Evolutionary conservation across 2,797 vertebrate genomes (phyloP).

Genomic region (Bovichtus variegatus): DNA sequence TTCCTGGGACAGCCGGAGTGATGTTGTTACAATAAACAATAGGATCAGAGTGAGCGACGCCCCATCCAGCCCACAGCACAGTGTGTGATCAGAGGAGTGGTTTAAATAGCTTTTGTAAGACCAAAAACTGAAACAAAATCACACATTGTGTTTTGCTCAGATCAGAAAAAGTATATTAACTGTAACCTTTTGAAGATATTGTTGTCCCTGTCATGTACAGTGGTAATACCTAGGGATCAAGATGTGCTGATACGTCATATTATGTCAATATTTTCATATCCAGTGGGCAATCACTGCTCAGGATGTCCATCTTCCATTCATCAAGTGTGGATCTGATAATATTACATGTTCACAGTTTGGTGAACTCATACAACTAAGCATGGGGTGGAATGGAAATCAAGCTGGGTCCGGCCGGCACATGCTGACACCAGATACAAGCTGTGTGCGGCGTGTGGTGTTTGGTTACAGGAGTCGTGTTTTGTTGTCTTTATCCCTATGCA

Average conservation of each 20-base stretch:
- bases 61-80: slow-evolving; percentile 57
- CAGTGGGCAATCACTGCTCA: slow-evolving; percentile 72
- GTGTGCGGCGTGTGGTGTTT: slow-evolving; percentile 52
- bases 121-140: not conserved
- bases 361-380: slow-evolving; percentile 48
- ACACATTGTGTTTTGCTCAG: not conserved
- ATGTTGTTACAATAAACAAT: slow-evolving; percentile 65
- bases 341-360: slow-evolving; percentile 68
- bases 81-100: slow-evolving; percentile 38
- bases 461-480: slow-evolving; percentile 73
- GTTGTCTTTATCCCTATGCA: slow-evolving; percentile 27
- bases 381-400: slow-evolving; percentile 66
- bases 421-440: slow-evolving; percentile 70
- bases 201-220: not conserved
- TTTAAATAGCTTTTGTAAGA: slow-evolving; percentile 8
- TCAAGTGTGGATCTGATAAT: slow-evolving; percentile 60
- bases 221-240: not conserved
- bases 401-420: slow-evolving; percentile 30
- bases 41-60: slow-evolving; percentile 71
- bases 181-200: not conserved
- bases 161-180: not conserved
- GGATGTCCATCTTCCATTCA: slow-evolving; percentile 54
- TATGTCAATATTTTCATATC: not conserved
- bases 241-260: not conserved
- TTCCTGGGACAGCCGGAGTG: slow-evolving; percentile 47